Conservation (phyloP, 1,140 invertebrate genomes). For the Anagrus nilaparvatae region DNA sequence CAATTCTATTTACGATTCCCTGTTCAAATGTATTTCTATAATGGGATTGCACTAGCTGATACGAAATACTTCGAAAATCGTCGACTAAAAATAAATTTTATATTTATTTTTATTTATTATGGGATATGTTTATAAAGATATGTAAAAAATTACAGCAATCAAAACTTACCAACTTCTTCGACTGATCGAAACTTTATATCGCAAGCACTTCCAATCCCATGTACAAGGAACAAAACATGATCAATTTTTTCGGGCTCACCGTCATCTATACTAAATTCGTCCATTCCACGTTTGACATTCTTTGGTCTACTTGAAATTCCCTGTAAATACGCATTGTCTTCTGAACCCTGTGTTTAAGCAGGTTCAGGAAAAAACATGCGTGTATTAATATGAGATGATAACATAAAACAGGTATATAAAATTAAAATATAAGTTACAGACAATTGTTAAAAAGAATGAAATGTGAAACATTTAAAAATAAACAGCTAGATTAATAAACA, state of each 20-base stretch:
- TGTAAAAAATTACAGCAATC: conserved; percentile 6
- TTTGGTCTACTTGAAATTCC: conserved; percentile 56
- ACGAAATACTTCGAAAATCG: conserved; percentile 75
- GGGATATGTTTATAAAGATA: conserved; percentile 4
- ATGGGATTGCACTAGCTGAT: conserved; percentile 74
- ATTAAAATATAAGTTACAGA: too few species aligned
- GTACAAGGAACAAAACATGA: conserved; percentile 89
- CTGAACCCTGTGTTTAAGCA: conserved; percentile 37
- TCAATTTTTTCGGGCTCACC: conserved; percentile 77
- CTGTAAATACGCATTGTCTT: conserved; percentile 41
- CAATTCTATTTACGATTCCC: conserved; percentile 69
- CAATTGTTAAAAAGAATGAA: conserved; percentile 11
- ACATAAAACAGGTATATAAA: too few species aligned
- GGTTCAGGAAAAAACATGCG: conserved; percentile 26
- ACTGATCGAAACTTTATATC: conserved; percentile 83
- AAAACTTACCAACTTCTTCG: conserved; percentile 78
- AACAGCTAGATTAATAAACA: conserved; percentile 1
- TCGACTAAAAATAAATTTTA: conserved; percentile 60
- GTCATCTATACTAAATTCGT: conserved; percentile 76
- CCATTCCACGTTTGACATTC: conserved; percentile 73
- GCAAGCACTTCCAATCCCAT: conserved; percentile 90
- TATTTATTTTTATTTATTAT: conserved; percentile 5
- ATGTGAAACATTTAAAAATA: conserved; percentile 4
- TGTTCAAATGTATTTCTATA: conserved; percentile 68
- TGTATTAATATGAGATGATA: too few species aligned